Base-by-base conservation (phyloP, 2,113 vertebrate genomes). In the Harpagus bidentatus region DNA sequence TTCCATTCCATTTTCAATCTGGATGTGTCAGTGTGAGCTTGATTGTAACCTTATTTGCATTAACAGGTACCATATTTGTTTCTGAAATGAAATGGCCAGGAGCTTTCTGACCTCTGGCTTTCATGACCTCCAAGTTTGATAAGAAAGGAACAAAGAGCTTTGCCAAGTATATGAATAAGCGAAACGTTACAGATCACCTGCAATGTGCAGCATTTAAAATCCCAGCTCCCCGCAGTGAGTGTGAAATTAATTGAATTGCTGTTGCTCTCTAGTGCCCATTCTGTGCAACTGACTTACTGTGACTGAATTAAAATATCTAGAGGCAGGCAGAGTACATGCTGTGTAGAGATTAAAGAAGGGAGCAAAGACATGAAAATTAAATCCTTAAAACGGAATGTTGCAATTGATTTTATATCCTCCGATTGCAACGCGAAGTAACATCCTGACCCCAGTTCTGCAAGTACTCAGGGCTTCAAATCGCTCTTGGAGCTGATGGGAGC, bases 161-260 rank as follows among this genome's bases (percentile, higher is more conserved):
- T 96, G 63, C 70, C 45, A 92, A 97, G 93, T 83, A 11, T 77
- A 65, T 13, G 58, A 87, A 82, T 56, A 84, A 86, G 56, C 3
- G 72, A 38, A 93, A 58, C 3, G 79, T 92, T 96, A 95, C 92
- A 96, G 94, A 96, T 98, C 95, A 96, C 88, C 95, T 94, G 63
- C 95, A 95, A 96, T 29, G 80, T 95, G 91, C 69, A 73, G 90
- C 94, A 74, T 95, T 97, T 94, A 95, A 96, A 94, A 94, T 92
- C 81, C 67, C 95, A 90, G 90, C 73, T 98, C 74, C 97, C 97
- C 0, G 13, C 89, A 92, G 95, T 69, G 94, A 95, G 73, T 97
- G 80, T 93, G 95, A 97, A 95, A 97, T 97, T 97, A 97, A 97
- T 96, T 95, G 93, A 97, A 93, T 95, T 97, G 82, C 90, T 96